Conservation (phyloP, 2,797 vertebrate species). For the Xyrichtys novacula region DNA sequence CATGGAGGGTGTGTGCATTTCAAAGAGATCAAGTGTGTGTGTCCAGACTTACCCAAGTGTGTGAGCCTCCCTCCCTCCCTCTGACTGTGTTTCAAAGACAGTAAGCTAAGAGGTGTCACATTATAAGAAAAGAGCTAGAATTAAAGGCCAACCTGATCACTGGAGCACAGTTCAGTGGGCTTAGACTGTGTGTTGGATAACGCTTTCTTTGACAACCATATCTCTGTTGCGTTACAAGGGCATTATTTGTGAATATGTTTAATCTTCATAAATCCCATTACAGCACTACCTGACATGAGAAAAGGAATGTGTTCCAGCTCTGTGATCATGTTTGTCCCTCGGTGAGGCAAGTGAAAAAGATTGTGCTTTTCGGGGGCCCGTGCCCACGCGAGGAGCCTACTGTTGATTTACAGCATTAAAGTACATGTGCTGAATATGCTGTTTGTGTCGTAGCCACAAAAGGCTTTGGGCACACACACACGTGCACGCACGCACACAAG, state of each 20-base stretch:
- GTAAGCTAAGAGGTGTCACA: slow-evolving; percentile 58
- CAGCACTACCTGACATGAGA: slow-evolving; percentile 9
- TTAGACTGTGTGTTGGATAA: slow-evolving; percentile 23
- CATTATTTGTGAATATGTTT: slow-evolving; percentile 47
- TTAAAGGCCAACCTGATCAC: slow-evolving; percentile 37
- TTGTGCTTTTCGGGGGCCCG: slow-evolving; percentile 6
- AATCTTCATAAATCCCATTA: slow-evolving; percentile 38
- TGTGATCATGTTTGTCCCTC: slow-evolving; percentile 34
- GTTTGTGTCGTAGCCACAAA: neutral
- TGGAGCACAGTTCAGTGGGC: slow-evolving; percentile 25
- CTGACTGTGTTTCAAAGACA: slow-evolving; percentile 64
- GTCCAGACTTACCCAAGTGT: slow-evolving; percentile 38
- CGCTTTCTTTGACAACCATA: slow-evolving; percentile 22
- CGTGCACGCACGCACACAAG: too few relatives aligned
- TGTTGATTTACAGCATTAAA: slow-evolving; percentile 28
- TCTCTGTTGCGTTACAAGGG: slow-evolving; percentile 36
- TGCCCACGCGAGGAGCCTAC: neutral
- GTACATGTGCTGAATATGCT: neutral
- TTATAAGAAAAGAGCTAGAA: slow-evolving; percentile 32
- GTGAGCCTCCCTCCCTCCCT: slow-evolving; percentile 18
- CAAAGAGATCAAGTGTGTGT: slow-evolving; percentile 57
- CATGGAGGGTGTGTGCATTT: slow-evolving; percentile 56
- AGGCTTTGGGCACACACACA: neutral
- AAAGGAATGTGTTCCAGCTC: slow-evolving; percentile 15
- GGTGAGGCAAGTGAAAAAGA: slow-evolving; percentile 16